A percentile compares a stretch with the other conserved stretches of the same genome.
Evolutionary conservation across 2,113 vertebrate genomes (phyloP).

Genomic region (Trichomycterus rosablanca): DNA sequence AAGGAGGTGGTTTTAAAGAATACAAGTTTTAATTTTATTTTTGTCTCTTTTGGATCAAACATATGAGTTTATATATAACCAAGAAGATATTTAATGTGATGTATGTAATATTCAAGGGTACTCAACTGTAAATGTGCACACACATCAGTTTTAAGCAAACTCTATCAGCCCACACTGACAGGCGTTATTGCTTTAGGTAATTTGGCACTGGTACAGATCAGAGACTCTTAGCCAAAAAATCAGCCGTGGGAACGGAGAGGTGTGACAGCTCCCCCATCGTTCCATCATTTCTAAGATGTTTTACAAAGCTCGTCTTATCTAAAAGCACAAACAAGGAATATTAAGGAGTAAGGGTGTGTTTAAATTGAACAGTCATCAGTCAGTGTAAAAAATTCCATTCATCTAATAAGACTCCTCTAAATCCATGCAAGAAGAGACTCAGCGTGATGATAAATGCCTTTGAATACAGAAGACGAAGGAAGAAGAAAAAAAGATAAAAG

Average conservation of each 20-base stretch:
- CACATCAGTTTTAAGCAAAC: no score
- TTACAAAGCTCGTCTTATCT: constrained; percentile 53
- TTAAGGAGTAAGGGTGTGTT: not conserved
- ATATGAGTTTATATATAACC: no score
- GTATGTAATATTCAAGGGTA: no score
- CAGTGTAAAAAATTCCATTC: constrained; percentile 64
- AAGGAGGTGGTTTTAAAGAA: no score
- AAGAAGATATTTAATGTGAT: no score
- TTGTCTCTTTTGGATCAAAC: no score
- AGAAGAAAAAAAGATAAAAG: constrained; percentile 74
- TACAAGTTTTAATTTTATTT: no score
- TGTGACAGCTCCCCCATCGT: constrained; percentile 8
- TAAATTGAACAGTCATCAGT: constrained; percentile 53
- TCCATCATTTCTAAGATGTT: constrained; percentile 14
- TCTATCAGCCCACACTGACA: no score
- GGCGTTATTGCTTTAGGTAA: no score
- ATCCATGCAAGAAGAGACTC: constrained; percentile 59
- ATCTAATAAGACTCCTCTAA: constrained; percentile 63
- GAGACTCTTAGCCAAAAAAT: no score
- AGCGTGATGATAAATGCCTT: constrained; percentile 72
- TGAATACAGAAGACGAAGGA: constrained; percentile 65
- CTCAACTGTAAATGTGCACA: no score
- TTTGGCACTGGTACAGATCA: no score
- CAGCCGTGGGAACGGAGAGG: not conserved
- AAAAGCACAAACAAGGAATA: constrained; percentile 52